Base-by-base conservation (phyloP, 1,140 invertebrate species). In the Drosophila pseudoobscura region DNA sequence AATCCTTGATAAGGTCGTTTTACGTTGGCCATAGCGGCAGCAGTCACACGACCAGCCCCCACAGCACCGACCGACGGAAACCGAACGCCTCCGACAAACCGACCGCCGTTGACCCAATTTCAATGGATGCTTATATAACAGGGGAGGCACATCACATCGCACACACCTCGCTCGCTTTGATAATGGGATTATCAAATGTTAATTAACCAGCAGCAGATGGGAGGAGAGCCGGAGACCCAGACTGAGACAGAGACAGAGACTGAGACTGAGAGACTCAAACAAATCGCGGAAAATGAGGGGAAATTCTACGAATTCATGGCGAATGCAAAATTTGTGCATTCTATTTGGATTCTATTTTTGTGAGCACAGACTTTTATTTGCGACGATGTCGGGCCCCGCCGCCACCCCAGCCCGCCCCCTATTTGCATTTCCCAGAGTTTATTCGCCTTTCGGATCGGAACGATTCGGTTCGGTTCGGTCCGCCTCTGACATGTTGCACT, bases 1-100 rank as follows among this genome's bases (percentile, higher is more conserved):
- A 85, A 85, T 85, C 82, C 82, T 85, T 85, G 74, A 82, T 85
- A 85, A 85, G 82, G 82, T 85, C 82, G 83, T 80, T 82, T 29
- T 44, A 63, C 59, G 56, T 43, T 69, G 45, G 63, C 7, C 61
- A 39, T 39, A 39, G 35, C 9, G 35, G 3, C 35, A 39, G 35
- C 35, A 39, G 35, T 11, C 35, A 29, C 9, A 45, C 51, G 53
- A 55, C 24, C 24, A 22, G 17, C 31, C 31, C 43, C 29, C 26
- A 35, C 46, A 39, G 15, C 24, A 43, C 31, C 44, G 15, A 46
- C 35, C 53, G 73, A 75, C 22, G 22, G 26, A 41, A 61, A 50
- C 55, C 61, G 54, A 75, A 20, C 47, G 29, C 41, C 56, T 13
- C 41, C 57, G 31, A 60, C 35, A 17, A 17, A 47, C 41, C 60